phyloP scores from a whole-genome alignment of 2,113 vertebrate species.

The Gallinago media region DNA sequence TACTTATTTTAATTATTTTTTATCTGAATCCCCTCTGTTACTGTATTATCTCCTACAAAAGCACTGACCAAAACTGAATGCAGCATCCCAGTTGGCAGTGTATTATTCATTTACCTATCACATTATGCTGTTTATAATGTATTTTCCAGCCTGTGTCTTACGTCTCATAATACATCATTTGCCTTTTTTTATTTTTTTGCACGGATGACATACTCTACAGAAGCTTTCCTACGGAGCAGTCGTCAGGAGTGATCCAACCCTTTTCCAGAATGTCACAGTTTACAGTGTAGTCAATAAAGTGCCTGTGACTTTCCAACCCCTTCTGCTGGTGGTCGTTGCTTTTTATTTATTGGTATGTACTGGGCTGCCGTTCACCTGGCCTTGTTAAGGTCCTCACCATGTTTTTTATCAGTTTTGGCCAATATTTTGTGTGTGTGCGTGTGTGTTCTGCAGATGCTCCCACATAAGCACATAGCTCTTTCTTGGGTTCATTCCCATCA shows the following conservation, averaged over 20 bases:
- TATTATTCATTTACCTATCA: slow-evolving; percentile 15
- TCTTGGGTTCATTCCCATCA: not conserved
- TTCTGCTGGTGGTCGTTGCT: not conserved
- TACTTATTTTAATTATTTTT: slow-evolving; percentile 45
- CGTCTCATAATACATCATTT: not conserved
- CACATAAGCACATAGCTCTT: not conserved
- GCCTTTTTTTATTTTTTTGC: not conserved
- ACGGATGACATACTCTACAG: not conserved
- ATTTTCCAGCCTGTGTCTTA: not conserved
- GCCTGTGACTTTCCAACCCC: not conserved
- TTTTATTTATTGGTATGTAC: not conserved
- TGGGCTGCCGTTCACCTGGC: not conserved
- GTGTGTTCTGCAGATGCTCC: not conserved
- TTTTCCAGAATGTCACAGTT: not conserved
- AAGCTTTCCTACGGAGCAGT: not conserved
- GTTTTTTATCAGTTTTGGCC: not conserved
- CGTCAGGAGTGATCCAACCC: not conserved
- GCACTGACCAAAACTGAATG: not conserved
- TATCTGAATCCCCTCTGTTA: slow-evolving; percentile 4
- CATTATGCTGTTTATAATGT: not conserved
- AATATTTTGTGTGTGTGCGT: not conserved
- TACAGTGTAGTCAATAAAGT: not conserved
- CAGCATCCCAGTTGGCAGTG: not conserved
- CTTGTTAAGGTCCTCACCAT: not conserved
- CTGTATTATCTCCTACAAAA: not conserved